phyloP scores from a whole-genome alignment of 2,888 invertebrate genomes.

The Phanerotoma sp. region DNA sequence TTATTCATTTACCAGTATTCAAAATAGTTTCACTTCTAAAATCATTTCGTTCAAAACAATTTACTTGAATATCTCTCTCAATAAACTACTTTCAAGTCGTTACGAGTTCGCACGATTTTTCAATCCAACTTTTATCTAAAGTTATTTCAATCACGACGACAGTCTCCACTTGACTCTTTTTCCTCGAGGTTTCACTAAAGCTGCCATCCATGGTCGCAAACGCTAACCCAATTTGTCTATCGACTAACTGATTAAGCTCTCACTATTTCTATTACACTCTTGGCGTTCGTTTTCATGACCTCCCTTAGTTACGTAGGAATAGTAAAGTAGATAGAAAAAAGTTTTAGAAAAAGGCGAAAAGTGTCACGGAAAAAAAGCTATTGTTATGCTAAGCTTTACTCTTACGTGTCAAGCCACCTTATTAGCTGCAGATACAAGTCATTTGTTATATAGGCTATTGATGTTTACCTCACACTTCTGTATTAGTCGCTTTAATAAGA shows the following conservation, averaged over 20 bases:
- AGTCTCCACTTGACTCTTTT: constrained; percentile 19
- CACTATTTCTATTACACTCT: constrained; percentile 26
- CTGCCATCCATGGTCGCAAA: constrained; percentile 36
- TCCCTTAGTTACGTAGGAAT: constrained; percentile 5
- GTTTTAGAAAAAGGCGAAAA: not conserved
- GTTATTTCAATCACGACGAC: constrained; percentile 18
- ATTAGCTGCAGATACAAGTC: constrained; percentile 5
- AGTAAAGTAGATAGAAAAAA: constrained; percentile 5
- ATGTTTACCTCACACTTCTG: constrained; percentile 20
- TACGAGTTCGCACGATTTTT: not conserved
- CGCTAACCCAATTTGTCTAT: constrained; percentile 58
- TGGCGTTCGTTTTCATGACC: constrained; percentile 17
- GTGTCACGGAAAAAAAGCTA: not conserved
- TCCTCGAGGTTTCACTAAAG: constrained; percentile 15
- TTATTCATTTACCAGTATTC: not conserved
- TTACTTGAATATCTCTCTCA: not conserved
- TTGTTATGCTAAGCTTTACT: constrained; percentile 1
- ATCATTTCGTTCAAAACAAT: no score
- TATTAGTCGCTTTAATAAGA: constrained; percentile 16
- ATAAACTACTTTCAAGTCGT: not conserved
- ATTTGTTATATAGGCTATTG: constrained; percentile 24
- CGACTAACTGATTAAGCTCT: constrained; percentile 58
- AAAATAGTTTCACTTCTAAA: not conserved
- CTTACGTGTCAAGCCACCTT: constrained; percentile 19
- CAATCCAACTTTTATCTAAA: constrained; percentile 1